phyloP scores from a whole-genome alignment of 35 echinoderm and acorn worm species.

The Eucidaris tribuloides region DNA sequence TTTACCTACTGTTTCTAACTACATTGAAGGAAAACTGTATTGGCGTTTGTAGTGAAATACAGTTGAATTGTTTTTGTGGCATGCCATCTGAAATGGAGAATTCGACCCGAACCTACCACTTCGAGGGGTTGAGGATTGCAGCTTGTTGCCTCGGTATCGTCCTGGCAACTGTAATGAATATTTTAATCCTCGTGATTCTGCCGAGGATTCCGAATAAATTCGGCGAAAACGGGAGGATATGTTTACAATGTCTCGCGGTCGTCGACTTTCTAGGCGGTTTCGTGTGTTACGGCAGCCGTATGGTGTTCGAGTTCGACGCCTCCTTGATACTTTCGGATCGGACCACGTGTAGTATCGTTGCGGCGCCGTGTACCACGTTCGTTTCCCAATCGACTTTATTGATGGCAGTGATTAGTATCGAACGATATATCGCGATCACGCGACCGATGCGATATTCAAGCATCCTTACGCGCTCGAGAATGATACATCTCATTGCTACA shows the following conservation, averaged over 20 bases:
- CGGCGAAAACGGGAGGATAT: slow-evolving; percentile 2
- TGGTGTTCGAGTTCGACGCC: not conserved
- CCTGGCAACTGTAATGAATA: not conserved
- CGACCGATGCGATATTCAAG: not conserved
- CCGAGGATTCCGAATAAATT: not conserved
- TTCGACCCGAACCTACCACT: too few species aligned
- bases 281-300: not conserved
- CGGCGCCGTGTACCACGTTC: not conserved
- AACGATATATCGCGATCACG: not conserved
- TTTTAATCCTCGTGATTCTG: not conserved
- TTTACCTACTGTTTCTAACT: too few species aligned
- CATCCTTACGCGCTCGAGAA: not conserved
- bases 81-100: too few species aligned
- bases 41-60: too few species aligned
- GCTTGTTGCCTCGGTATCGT: not conserved
- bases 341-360: not conserved
- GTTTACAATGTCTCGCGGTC: slow-evolving; percentile 6
- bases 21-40: too few species aligned
- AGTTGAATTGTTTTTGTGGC: too few species aligned
- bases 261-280: not conserved
- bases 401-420: not conserved
- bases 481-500: not conserved
- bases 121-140: too few species aligned
- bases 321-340: not conserved
- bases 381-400: not conserved